These are phyloP conservation scores for Sander lucioperca DNA, from an alignment of 2,113 vertebrate genomes.

Conservation along the genomic window DNA sequence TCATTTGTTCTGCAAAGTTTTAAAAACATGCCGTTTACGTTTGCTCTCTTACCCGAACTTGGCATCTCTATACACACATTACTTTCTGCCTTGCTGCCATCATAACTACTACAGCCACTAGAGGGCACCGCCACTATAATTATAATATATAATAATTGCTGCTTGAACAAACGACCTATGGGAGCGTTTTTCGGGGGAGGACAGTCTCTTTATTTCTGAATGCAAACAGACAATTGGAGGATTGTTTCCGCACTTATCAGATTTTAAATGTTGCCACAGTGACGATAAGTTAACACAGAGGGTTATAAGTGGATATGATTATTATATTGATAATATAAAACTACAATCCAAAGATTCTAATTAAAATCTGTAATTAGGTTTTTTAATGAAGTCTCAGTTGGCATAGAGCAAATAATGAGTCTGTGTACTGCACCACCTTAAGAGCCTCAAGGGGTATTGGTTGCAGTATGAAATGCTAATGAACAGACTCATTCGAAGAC, in stretches of 20 bases:
- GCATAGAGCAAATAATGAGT: slow-evolving; percentile 81
- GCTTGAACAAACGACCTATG: no score
- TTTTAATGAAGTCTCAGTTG: slow-evolving; percentile 79
- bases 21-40: no score
- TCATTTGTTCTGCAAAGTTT: no score
- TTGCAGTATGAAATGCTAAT: slow-evolving; percentile 78
- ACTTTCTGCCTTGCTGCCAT: no score
- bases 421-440: slow-evolving; percentile 64
- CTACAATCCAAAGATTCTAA: slow-evolving; percentile 77
- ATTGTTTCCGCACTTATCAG: slow-evolving; percentile 6
- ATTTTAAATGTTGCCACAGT: slow-evolving; percentile 22
- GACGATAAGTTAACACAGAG: slow-evolving; percentile 29
- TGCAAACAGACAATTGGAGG: neutral
- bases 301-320: slow-evolving; percentile 62
- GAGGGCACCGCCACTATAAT: no score
- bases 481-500: slow-evolving; percentile 64
- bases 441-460: slow-evolving; percentile 65
- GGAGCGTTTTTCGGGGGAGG: no score
- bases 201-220: neutral
- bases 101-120: no score
- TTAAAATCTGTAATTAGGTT: slow-evolving; percentile 83
- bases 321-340: slow-evolving; percentile 76
- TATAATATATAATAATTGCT: no score
- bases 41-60: no score
- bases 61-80: no score